phyloP scores from a whole-genome alignment of 2,113 vertebrate genomes.

The Ochotona curzoniae region DNA sequence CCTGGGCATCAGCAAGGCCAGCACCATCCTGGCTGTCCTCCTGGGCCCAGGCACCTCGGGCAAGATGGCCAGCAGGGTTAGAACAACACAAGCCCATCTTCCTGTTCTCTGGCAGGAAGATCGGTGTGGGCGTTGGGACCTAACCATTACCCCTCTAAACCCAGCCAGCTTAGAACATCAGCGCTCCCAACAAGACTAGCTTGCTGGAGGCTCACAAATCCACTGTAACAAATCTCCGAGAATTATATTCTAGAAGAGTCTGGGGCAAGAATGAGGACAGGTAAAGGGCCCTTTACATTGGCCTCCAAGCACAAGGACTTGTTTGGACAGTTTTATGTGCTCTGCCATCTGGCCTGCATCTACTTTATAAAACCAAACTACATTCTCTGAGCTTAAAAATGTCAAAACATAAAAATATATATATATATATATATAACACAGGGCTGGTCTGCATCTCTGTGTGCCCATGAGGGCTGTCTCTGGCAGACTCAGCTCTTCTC shows the following conservation, averaged over 20 bases:
- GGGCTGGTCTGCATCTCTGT: not conserved
- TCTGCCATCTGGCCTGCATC: conserved; percentile 26
- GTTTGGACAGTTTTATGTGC: conserved; percentile 22
- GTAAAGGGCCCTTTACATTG: not conserved
- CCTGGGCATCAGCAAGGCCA: not conserved
- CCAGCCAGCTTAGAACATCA: not conserved
- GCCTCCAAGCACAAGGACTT: not conserved
- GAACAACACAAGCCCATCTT: not conserved
- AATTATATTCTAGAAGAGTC: conserved; percentile 44
- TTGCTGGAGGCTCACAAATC: not conserved
- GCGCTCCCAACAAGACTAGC: not conserved
- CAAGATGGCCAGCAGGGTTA: not conserved
- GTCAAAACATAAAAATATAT: conserved; percentile 13
- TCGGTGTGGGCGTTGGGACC: not conserved
- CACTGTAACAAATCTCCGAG: not conserved
- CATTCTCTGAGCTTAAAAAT: conserved; percentile 57
- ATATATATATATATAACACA: not conserved
- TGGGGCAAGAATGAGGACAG: not conserved
- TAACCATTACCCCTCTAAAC: not conserved
- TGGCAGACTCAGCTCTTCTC: fast-evolving
- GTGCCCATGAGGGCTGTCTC: not conserved
- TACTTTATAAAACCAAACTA: conserved; percentile 46
- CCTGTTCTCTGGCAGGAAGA: not conserved
- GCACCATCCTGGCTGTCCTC: not conserved
- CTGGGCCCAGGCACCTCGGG: not conserved